These are phyloP conservation scores for Cercopithecus diana DNA, from an alignment of 2,797 vertebrate species.

Conservation along the genomic window DNA sequence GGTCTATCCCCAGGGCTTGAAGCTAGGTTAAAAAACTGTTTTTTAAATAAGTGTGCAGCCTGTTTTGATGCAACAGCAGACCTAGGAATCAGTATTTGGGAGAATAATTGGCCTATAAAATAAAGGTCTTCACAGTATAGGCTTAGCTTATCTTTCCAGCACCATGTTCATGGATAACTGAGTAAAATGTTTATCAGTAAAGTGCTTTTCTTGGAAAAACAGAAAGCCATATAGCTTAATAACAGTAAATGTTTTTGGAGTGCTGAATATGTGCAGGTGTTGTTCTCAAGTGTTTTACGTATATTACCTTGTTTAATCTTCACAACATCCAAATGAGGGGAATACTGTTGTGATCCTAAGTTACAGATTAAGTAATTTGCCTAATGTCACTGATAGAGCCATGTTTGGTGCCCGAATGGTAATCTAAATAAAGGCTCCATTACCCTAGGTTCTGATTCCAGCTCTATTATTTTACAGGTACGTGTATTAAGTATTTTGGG, in stretches of 20 bases:
- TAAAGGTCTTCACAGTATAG: neutral
- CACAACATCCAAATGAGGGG: neutral
- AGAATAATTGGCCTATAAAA: neutral
- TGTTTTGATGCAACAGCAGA: neutral
- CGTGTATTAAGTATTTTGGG: neutral
- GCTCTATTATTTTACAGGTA: neutral
- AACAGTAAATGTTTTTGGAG: neutral
- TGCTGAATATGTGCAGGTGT: neutral
- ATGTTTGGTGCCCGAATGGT: neutral
- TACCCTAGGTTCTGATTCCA: neutral
- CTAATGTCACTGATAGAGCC: neutral
- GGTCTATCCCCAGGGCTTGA: neutral
- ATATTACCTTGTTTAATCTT: neutral
- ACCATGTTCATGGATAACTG: neutral
- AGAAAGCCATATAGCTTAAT: neutral
- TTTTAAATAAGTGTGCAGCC: conserved; percentile 4
- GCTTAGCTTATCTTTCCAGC: neutral
- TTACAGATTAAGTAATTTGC: neutral
- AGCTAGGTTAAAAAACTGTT: neutral
- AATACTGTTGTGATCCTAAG: neutral
- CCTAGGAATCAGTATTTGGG: neutral
- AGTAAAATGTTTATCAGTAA: neutral
- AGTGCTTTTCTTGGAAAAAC: conserved; percentile 10
- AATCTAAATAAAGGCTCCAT: neutral
- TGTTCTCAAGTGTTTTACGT: conserved; percentile 10